A percentile compares a stretch with the other conserved stretches of the same genome.
Evolutionary conservation across 2,113 vertebrate species (phyloP).

Genomic region (Raja brachyura): DNA sequence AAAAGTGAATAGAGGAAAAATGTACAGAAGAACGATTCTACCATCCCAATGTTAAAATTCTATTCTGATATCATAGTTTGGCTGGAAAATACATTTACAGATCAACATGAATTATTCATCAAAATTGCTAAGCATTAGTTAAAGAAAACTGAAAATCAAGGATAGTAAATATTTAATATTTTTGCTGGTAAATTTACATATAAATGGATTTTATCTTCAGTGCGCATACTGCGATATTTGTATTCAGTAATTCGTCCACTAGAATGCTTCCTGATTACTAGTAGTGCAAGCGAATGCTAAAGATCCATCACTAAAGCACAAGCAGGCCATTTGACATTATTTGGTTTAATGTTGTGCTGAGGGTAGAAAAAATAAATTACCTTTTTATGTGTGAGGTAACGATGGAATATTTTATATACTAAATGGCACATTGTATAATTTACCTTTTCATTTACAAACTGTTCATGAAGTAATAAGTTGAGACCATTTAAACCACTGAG

Average conservation of each 20-base stretch:
- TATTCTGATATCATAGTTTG: neutral
- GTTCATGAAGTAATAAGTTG: neutral
- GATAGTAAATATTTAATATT: neutral
- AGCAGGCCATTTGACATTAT: neutral
- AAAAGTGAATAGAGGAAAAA: neutral
- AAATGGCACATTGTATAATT: neutral
- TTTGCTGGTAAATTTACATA: neutral
- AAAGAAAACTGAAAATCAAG: neutral
- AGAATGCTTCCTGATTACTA: neutral
- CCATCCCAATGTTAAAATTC: neutral
- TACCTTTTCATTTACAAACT: neutral
- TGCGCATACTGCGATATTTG: neutral
- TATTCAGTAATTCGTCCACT: neutral
- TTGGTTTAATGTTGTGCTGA: neutral
- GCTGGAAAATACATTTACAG: neutral
- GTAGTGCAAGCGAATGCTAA: neutral
- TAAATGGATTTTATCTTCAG: neutral
- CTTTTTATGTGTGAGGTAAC: neutral
- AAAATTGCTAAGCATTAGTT: neutral
- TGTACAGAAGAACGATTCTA: neutral
- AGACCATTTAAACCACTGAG: neutral
- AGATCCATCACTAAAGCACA: neutral
- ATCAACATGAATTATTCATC: neutral
- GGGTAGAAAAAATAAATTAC: neutral
- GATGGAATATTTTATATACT: neutral